phyloP scores from a whole-genome alignment of 2,888 invertebrate genomes.

The Gasteruption jaculator region DNA sequence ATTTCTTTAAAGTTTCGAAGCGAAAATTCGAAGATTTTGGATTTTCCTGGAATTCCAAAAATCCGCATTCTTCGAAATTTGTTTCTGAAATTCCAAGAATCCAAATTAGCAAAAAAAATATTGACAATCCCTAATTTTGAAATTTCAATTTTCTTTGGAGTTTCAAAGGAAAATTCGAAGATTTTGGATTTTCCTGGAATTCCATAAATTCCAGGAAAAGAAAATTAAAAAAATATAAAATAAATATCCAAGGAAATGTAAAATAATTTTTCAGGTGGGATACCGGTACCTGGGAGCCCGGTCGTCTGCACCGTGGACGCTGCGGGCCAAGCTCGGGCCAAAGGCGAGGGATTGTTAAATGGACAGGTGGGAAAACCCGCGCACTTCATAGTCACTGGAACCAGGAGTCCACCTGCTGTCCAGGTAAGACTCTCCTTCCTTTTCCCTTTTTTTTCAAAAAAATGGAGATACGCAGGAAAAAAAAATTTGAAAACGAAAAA shows the following conservation, averaged over 20 bases:
- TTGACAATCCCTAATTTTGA: too few relatives aligned
- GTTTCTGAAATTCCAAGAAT: too few relatives aligned
- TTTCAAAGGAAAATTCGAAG: too few relatives aligned
- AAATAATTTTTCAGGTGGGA: slow-evolving; percentile 38
- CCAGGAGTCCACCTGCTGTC: slow-evolving; percentile 48
- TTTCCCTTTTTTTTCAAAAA: background rate
- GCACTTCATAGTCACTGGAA: slow-evolving; percentile 53
- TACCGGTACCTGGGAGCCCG: slow-evolving; percentile 52
- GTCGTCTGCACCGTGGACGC: slow-evolving; percentile 58
- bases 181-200: too few relatives aligned
- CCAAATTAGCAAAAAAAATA: too few relatives aligned
- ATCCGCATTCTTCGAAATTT: too few relatives aligned
- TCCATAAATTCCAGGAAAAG: too few relatives aligned
- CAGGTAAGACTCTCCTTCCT: slow-evolving; percentile 36
- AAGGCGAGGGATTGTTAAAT: slow-evolving; percentile 58
- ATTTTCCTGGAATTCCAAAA: too few relatives aligned
- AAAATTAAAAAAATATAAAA: background rate
- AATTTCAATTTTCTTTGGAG: too few relatives aligned
- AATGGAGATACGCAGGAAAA: background rate
- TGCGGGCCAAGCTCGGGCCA: slow-evolving; percentile 58
- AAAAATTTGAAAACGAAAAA: too few relatives aligned
- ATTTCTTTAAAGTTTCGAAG: background rate
- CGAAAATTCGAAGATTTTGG: too few relatives aligned
- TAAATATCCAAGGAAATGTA: background rate
- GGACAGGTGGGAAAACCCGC: slow-evolving; percentile 56